Base-by-base conservation (phyloP, 2,797 vertebrate species). In the Cephalopachus bancanus region DNA sequence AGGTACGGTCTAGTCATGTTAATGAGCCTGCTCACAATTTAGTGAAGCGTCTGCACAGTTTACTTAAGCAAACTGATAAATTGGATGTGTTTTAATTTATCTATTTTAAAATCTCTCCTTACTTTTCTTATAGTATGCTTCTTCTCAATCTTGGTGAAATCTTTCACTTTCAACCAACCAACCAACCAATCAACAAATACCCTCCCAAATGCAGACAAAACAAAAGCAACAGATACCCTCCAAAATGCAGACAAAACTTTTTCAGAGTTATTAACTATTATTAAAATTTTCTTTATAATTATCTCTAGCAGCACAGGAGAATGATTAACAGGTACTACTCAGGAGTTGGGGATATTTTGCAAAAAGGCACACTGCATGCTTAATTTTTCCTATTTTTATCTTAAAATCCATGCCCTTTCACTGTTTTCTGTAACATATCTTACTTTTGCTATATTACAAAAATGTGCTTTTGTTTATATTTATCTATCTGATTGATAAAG, bases 41-140 rank as follows among this genome's bases (percentile, higher is more conserved):
- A 81, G 33, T 80, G 59, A 80, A 10, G 55, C 89, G 85, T 81
- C n/a, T 60, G 81, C 26, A 60, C 10, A 62, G 79, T 89, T 81
- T 30, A 80, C 78, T 55, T 12, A 91, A 88, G 57, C 6, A 86
- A 22, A 65, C 65, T 75, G 65, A 78, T 78, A 72, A 60, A 78
- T 60, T 30, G 37, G 8, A 2, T 75, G 7, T 86, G 10, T 72
- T 88, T 91, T 89, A n/a, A 83, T 51, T 92, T 89, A 30, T 64
- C 83, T 87, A 72, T 74, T 87, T 94, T 79, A 44, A 78, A 72
- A 72, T 90, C 72, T 93, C 10, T 90, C 65, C 33, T 92, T 37
- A 60, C 33, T 88, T 94, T 87, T 10, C 28, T 79, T 51, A 79
- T 67, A n/a, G 10, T 75, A 84, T 85, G 65, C 60, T 89, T 95